These are phyloP conservation scores for Ischnura elegans DNA, from an alignment of 2,888 invertebrate species.

Conservation along the genomic window DNA sequence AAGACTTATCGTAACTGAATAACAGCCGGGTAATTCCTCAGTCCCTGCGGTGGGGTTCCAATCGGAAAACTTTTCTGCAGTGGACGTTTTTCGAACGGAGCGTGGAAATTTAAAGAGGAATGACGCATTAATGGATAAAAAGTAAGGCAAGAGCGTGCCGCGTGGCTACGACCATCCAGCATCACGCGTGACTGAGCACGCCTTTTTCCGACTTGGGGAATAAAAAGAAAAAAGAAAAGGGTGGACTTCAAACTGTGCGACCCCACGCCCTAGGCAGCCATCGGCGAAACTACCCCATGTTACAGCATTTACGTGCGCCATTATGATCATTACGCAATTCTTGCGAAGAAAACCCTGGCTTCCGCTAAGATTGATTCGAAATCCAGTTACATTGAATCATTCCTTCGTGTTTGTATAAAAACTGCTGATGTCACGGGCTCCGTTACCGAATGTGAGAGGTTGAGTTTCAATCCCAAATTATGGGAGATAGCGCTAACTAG, in stretches of 20 bases:
- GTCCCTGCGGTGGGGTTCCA: too few species aligned
- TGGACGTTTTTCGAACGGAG: background rate
- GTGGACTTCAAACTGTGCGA: background rate
- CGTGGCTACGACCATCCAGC: background rate
- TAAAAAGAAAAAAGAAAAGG: background rate
- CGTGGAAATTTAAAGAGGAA: background rate
- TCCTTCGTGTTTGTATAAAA: background rate
- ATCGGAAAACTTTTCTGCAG: too few species aligned
- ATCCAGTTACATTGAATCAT: too few species aligned
- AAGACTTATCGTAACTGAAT: background rate
- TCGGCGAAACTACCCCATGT: background rate
- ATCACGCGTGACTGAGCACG: constrained; percentile 30
- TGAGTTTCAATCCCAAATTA: too few species aligned
- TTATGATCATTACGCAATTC: background rate
- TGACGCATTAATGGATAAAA: background rate
- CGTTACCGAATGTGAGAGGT: background rate
- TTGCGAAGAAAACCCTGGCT: background rate
- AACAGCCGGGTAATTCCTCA: too few species aligned
- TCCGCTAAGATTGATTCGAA: background rate
- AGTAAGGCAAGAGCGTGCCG: background rate
- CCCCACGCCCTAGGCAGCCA: background rate
- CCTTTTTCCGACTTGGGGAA: background rate
- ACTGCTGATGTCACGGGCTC: background rate
- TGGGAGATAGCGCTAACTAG: too few species aligned
- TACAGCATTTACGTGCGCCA: background rate